Evolutionary conservation across 2,797 vertebrate genomes (phyloP).

Genomic region (Micrastur ruficollis): DNA sequence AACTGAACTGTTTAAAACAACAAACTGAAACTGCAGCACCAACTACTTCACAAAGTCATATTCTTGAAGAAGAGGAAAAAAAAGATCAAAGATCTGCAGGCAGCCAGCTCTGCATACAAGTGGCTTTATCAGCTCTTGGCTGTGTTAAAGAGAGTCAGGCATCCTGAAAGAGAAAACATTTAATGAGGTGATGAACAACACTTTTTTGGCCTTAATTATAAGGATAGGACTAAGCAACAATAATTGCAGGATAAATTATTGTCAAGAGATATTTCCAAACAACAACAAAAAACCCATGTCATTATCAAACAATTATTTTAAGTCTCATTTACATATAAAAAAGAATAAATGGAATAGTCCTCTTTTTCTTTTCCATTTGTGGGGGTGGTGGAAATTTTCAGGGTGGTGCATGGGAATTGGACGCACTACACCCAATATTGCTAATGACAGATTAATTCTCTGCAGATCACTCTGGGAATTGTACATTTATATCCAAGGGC

Average conservation of each 20-base stretch:
- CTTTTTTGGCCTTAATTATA: constrained; percentile 79
- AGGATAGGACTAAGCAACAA: constrained; percentile 74
- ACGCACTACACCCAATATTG: constrained; percentile 39
- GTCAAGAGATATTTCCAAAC: constrained; percentile 78
- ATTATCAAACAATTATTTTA: constrained; percentile 82
- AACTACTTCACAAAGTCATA: constrained; percentile 71
- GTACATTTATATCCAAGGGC: constrained; percentile 24
- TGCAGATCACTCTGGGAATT: constrained; percentile 48
- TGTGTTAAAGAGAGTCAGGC: constrained; percentile 50
- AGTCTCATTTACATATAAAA: constrained; percentile 82
- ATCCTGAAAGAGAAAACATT: constrained; percentile 75
- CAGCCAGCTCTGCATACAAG: constrained; percentile 65
- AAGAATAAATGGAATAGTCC: constrained; percentile 71
- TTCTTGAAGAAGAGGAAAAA: constrained; percentile 43
- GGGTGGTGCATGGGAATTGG: constrained; percentile 55
- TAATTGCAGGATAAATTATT: constrained; percentile 80
- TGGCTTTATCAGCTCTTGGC: constrained; percentile 69
- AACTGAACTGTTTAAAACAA: constrained; percentile 71
- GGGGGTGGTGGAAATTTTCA: constrained; percentile 63
- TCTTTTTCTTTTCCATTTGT: constrained; percentile 45
- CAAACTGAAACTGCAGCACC: constrained; percentile 67
- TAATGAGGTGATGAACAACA: constrained; percentile 77
- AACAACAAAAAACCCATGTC: constrained; percentile 72
- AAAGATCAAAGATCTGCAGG: constrained; percentile 69
- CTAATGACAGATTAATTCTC: constrained; percentile 69